Evolutionary conservation across 1,140 invertebrate genomes (phyloP).

Genomic region (Drosophila melanogaster): DNA sequence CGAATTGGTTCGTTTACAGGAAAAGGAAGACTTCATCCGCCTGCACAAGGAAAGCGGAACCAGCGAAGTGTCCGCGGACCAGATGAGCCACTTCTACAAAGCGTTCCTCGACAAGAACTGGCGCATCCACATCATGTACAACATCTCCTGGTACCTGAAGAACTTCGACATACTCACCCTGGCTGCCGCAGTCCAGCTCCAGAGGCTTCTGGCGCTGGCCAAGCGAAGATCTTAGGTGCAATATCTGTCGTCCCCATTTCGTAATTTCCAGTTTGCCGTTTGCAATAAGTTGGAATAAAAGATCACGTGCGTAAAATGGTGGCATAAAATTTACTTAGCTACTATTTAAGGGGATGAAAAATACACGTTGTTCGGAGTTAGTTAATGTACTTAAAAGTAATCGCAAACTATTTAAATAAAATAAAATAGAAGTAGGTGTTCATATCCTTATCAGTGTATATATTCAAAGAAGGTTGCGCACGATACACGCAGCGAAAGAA

Average conservation of each 20-base stretch:
- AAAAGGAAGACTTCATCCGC: slow-evolving; percentile 88
- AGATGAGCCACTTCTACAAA: slow-evolving; percentile 95
- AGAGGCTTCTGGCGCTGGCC: slow-evolving; percentile 60
- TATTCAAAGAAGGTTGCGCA: slow-evolving; percentile 27
- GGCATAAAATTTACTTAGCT: slow-evolving; percentile 42
- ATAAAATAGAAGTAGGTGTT: slow-evolving; percentile 40
- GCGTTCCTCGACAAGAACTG: slow-evolving; percentile 91
- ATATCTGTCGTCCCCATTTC: slow-evolving; percentile 1
- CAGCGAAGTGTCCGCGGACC: slow-evolving; percentile 88
- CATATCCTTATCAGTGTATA: slow-evolving; percentile 22
- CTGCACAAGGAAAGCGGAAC: slow-evolving; percentile 84
- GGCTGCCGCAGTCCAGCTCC: slow-evolving; percentile 86
- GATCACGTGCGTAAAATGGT: slow-evolving; percentile 17
- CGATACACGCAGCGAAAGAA: background rate
- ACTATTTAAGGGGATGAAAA: slow-evolving; percentile 31
- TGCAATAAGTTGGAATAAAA: slow-evolving; percentile 10
- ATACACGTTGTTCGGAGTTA: slow-evolving; percentile 38
- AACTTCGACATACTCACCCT: slow-evolving; percentile 88
- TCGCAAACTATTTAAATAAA: slow-evolving; percentile 38
- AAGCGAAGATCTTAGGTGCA: background rate
- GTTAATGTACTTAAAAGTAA: slow-evolving; percentile 25
- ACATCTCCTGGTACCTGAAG: slow-evolving; percentile 90
- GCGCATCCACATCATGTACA: slow-evolving; percentile 89
- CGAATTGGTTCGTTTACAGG: slow-evolving; percentile 85
- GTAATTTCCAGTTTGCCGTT: background rate